A percentile compares a stretch with the other conserved stretches of the same genome.
phyloP scores from a whole-genome alignment of 2,888 invertebrate species.

The Rhyacophila evoluta region DNA sequence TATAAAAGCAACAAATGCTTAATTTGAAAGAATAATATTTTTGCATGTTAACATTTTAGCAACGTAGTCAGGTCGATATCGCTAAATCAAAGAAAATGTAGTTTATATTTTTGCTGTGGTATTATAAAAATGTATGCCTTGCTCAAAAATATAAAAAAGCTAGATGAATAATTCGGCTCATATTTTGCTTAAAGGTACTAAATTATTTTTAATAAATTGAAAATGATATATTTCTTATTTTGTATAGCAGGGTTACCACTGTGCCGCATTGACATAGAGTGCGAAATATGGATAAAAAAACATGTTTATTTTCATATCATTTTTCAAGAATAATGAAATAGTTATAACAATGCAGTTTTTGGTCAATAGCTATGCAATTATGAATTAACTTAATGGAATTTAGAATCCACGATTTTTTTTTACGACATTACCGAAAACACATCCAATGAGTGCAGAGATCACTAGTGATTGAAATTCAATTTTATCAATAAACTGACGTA shows the following conservation, averaged over 20 bases:
- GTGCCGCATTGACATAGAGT: constrained; percentile 13
- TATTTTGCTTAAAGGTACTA: constrained; percentile 7
- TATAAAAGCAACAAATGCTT: background rate
- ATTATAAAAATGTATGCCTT: constrained; percentile 15
- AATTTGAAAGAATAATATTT: background rate
- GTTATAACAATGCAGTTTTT: background rate
- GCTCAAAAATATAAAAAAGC: constrained; percentile 23
- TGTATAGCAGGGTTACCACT: constrained; percentile 20
- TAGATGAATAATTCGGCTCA: constrained; percentile 20
- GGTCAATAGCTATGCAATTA: background rate
- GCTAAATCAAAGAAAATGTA: background rate
- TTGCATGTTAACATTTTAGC: constrained; percentile 16
- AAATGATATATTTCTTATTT: constrained; percentile 15
- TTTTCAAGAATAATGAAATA: background rate
- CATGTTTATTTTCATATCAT: background rate
- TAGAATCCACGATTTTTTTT: too few relatives aligned
- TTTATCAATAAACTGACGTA: too few relatives aligned
- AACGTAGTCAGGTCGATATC: constrained; percentile 6
- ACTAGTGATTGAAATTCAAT: too few relatives aligned
- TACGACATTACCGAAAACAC: too few relatives aligned
- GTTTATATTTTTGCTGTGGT: constrained; percentile 15
- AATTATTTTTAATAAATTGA: constrained; percentile 23
- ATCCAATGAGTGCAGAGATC: too few relatives aligned
- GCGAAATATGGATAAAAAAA: background rate
- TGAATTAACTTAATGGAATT: background rate